Conservation (phyloP, 2,113 vertebrate species). For the Scartelaos histophorus region DNA sequence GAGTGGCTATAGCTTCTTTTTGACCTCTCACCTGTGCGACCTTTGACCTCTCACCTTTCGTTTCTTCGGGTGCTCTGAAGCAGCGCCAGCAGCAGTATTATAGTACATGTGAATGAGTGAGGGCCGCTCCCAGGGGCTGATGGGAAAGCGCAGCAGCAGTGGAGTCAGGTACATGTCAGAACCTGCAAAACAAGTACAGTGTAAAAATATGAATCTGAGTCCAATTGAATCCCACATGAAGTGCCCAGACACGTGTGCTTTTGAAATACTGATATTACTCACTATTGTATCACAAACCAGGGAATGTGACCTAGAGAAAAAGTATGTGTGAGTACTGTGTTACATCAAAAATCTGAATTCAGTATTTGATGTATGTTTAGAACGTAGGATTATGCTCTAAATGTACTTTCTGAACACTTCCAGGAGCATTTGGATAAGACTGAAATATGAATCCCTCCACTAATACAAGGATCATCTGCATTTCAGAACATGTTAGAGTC, state of each 20-base stretch:
- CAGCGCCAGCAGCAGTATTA: neutral
- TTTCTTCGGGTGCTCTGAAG: neutral
- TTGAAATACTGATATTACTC: neutral
- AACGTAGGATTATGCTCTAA: too few relatives aligned
- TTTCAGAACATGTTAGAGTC: too few relatives aligned
- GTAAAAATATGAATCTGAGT: neutral
- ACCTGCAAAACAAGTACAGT: neutral
- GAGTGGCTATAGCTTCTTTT: too few relatives aligned
- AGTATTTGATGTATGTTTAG: too few relatives aligned
- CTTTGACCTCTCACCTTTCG: neutral
- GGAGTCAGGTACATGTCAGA: neutral
- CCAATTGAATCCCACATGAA: neutral
- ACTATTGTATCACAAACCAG: neutral
- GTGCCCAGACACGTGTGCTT: neutral
- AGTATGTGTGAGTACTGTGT: neutral
- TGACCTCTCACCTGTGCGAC: neutral
- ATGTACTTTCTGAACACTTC: too few relatives aligned
- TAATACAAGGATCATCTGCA: too few relatives aligned
- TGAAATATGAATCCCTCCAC: too few relatives aligned
- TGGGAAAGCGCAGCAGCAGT: neutral
- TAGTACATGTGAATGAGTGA: neutral
- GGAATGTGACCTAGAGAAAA: neutral
- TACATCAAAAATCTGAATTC: too few relatives aligned
- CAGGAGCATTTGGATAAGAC: too few relatives aligned
- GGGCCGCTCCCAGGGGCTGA: constrained; percentile 1